A percentile compares a stretch with the other conserved stretches of the same genome.
These are phyloP conservation scores for Drosophila asahinai DNA, from an alignment of 1,140 invertebrate genomes.

Conservation along the genomic window DNA sequence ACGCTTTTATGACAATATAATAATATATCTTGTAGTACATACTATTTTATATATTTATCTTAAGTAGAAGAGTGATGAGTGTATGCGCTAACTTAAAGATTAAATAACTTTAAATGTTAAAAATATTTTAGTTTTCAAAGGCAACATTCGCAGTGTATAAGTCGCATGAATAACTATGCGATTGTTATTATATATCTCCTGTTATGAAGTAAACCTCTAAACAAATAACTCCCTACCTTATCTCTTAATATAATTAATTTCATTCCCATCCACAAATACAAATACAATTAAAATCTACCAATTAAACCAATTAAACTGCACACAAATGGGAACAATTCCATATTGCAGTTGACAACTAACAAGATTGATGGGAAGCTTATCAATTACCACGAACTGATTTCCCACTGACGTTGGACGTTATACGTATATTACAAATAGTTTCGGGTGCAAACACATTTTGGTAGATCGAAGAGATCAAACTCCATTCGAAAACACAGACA, in stretches of 20 bases:
- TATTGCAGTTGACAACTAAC: slow-evolving; percentile 14
- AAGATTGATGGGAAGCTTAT: slow-evolving; percentile 16
- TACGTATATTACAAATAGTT: slow-evolving; percentile 2
- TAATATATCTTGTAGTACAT: too few species aligned
- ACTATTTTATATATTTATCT: too few species aligned
- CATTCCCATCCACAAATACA: background rate
- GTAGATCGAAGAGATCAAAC: slow-evolving; percentile 29
- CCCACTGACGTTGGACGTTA: background rate
- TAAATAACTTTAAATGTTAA: too few species aligned
- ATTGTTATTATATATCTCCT: too few species aligned
- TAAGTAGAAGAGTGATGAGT: too few species aligned
- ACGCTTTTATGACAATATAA: too few species aligned
- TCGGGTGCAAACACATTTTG: slow-evolving; percentile 35
- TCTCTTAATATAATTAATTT: background rate
- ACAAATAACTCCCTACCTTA: background rate
- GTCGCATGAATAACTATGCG: too few species aligned
- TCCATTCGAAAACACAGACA: slow-evolving; percentile 18
- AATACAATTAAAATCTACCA: background rate
- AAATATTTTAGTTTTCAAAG: too few species aligned
- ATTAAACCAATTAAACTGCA: slow-evolving; percentile 12
- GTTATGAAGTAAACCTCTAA: background rate
- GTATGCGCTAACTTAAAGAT: too few species aligned
- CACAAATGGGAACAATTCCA: slow-evolving; percentile 2
- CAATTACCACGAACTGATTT: slow-evolving; percentile 15
- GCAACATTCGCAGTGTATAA: too few species aligned